Conservation (phyloP, 2,113 vertebrate species). For the Mormyrus iriodes region DNA sequence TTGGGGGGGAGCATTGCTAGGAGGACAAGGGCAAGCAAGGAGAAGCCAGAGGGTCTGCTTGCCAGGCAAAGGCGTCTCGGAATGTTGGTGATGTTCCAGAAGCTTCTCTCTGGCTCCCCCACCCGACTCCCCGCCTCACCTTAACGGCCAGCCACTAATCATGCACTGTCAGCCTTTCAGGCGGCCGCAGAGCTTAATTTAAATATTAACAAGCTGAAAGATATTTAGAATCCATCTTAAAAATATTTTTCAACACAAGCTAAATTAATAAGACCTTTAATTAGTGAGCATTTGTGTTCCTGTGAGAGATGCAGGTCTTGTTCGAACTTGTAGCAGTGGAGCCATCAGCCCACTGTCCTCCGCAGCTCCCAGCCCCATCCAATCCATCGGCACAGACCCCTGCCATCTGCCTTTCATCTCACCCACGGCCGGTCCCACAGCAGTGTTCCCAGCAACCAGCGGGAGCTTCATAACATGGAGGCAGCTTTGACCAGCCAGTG, state of each 20-base stretch:
- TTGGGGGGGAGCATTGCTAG: not conserved
- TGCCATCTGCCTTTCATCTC: not conserved
- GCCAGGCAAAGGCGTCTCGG: not conserved
- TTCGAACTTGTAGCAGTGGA: not conserved
- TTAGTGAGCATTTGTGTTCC: not conserved
- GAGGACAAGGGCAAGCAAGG: conserved; percentile 17
- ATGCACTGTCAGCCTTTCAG: not conserved
- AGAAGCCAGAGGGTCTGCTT: not conserved
- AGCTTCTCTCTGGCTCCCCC: not conserved
- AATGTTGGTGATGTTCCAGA: not conserved
- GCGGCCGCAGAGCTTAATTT: not conserved
- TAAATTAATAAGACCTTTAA: conserved; percentile 1
- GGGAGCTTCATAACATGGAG: not conserved
- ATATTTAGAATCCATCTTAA: not conserved
- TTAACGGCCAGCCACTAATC: conserved; percentile 13
- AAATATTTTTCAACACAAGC: not conserved
- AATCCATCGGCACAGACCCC: not conserved
- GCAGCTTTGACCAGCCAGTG: too few relatives aligned
- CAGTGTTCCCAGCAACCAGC: too few relatives aligned
- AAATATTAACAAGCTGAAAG: not conserved
- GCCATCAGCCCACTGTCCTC: not conserved
- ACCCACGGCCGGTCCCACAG: not conserved
- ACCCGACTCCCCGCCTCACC: not conserved
- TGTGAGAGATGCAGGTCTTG: not conserved
- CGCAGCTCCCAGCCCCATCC: not conserved